Evolutionary conservation across 2,113 vertebrate species (phyloP), one percentile per base, ranked within the genome.

Genomic region (Ageneiosus marmoratus): DNA sequence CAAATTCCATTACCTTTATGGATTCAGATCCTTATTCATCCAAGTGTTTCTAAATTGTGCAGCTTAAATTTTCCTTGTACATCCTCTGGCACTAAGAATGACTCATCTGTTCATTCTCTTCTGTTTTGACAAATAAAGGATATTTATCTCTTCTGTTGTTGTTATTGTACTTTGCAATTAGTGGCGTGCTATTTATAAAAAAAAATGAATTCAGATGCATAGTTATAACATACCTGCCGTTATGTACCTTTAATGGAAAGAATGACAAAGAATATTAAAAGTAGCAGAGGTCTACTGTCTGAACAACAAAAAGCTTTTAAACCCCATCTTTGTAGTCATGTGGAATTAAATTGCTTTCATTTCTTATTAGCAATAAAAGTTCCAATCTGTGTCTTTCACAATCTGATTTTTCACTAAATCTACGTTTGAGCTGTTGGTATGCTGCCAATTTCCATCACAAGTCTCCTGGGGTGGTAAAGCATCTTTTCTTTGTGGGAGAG

Each of bases 401-500:
- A 55, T 53, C 29, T 34, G 50, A 63, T 62, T 80, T 80, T 80
- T 69, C 37, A 62, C 60, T 72, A 16, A 53, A 83, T 80, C 69
- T 44, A 22, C n/a, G 58, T 75, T 55, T 67, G 60, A 73, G 74
- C 24, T 29, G 73, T 78, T 83, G 46, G 69, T 69, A 55, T 34
- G 77, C 67, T n/a, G 77, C 79, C 80, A 51, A 87, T 82, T 77
- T 73, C 63, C 50, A 24, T 86, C 51, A 90, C 79, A 27, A 74
- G 20, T 58, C 58, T 83, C 80, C 80, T 29, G 58, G 24, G 56
- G 85, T 89, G 79, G 50, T 41, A 41, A 81, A 50, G 53, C 84
- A 80, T 86, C 85, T 73, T 44, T 0, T 78, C 85, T 83, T 82
- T 9, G 27, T 37, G 76, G 20, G 63, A 86, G 80, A 89, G 86